Conservation (phyloP, 1,140 invertebrate genomes). For the Hyles euphorbiae region DNA sequence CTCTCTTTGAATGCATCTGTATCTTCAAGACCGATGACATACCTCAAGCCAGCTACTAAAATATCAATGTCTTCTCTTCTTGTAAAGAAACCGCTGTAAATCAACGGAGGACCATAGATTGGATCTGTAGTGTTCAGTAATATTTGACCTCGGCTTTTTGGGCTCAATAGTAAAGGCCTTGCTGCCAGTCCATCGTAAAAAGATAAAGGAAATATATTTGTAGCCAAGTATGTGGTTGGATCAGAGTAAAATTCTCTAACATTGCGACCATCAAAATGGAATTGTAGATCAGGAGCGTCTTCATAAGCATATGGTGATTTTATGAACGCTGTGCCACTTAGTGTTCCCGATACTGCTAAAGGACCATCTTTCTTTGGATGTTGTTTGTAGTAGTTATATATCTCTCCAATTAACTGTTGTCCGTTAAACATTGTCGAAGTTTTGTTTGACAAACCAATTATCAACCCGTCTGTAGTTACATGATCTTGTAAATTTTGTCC, state of each 20-base stretch:
- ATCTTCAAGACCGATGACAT: conserved; percentile 73
- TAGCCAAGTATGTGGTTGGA: conserved; percentile 61
- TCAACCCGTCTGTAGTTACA: conserved; percentile 9
- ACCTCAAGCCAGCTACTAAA: conserved; percentile 76
- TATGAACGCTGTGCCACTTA: conserved; percentile 67
- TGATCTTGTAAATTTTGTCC: conserved; percentile 40
- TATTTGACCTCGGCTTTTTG: conserved; percentile 82
- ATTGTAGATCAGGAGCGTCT: conserved; percentile 79
- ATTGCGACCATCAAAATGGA: conserved; percentile 75
- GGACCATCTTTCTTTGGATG: conserved; percentile 41
- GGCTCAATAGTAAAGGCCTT: conserved; percentile 78
- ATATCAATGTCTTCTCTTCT: conserved; percentile 78
- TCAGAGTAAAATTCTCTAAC: conserved; percentile 62
- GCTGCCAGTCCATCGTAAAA: conserved; percentile 62
- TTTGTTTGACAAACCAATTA: conserved; percentile 5
- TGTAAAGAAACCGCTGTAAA: conserved; percentile 86
- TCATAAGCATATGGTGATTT: conserved; percentile 61
- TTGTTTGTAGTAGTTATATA: not conserved
- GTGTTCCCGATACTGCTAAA: conserved; percentile 59
- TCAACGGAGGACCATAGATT: conserved; percentile 81
- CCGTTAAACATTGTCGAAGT: conserved; percentile 2
- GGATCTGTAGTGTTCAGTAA: conserved; percentile 81
- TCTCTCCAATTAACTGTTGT: not conserved
- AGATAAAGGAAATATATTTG: conserved; percentile 59
- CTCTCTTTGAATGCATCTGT: conserved; percentile 77